Evolutionary conservation across 2,797 vertebrate genomes (phyloP).

Genomic region (Enteromius afrohamiltoni): DNA sequence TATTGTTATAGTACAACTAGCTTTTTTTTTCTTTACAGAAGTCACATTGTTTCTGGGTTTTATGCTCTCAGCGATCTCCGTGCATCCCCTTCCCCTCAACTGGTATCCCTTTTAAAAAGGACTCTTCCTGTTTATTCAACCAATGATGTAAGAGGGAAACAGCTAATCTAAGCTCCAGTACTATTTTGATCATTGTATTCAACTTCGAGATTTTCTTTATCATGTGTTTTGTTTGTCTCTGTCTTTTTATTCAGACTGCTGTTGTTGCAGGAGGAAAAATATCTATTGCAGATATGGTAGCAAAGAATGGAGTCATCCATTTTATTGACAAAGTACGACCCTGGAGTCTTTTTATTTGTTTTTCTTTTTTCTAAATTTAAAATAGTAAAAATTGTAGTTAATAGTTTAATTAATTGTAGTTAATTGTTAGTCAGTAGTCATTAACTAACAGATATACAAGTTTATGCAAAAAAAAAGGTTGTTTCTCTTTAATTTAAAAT

Average conservation of each 20-base stretch:
- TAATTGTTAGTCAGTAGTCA: too few relatives aligned
- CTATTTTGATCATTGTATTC: not conserved
- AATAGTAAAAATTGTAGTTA: not conserved
- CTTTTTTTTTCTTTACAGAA: constrained; percentile 70
- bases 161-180: too few relatives aligned
- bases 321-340: constrained; percentile 84
- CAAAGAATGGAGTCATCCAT: constrained; percentile 91
- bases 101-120: constrained; percentile 79
- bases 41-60: constrained; percentile 80
- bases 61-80: constrained; percentile 77
- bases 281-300: constrained; percentile 75
- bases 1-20: not conserved
- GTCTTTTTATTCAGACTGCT: constrained; percentile 73
- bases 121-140: constrained; percentile 77
- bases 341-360: not conserved
- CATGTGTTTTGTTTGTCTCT: not conserved
- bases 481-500: not conserved
- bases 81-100: constrained; percentile 71
- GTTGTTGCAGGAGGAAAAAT: constrained; percentile 81
- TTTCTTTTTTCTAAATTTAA: not conserved
- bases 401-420: too few relatives aligned
- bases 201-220: not conserved
- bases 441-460: not conserved
- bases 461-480: not conserved
- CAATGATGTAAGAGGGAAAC: constrained; percentile 76